Conservation (phyloP, 2,888 invertebrate species). For the Ramazzottius varieornatus region DNA sequence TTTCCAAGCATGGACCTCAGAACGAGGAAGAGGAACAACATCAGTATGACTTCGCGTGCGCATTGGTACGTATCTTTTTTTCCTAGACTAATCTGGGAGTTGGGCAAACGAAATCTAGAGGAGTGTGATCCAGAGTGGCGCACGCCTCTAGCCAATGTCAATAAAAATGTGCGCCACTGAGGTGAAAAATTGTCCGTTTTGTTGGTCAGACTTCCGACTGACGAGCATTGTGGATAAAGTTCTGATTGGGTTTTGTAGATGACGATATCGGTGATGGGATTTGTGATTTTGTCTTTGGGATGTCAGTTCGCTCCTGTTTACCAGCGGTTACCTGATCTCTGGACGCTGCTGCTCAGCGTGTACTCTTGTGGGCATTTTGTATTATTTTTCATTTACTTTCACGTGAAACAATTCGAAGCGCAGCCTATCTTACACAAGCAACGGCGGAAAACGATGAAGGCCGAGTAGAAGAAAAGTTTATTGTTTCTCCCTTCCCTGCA, state of each 20-base stretch:
- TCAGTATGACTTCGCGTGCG: neutral
- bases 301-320: conserved; percentile 1
- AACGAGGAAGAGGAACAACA: neutral
- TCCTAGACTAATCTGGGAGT: too few species aligned
- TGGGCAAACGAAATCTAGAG: too few species aligned
- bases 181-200: too few species aligned
- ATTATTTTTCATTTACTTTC: neutral
- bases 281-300: neutral
- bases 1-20: too few species aligned
- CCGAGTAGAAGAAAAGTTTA: neutral
- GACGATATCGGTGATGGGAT: neutral
- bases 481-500: too few species aligned
- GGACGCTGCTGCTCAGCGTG: neutral
- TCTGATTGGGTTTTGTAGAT: neutral
- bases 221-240: neutral
- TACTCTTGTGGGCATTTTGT: neutral
- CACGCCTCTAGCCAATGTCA: too few species aligned
- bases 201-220: too few species aligned
- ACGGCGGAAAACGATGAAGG: neutral
- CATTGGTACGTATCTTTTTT: too few species aligned
- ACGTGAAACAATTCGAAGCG: neutral
- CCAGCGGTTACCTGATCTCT: neutral
- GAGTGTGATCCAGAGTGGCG: too few species aligned
- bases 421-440: neutral
- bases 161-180: too few species aligned